Evolutionary conservation across 2,888 invertebrate species (phyloP).

Genomic region (Ectemnius lituratus): DNA sequence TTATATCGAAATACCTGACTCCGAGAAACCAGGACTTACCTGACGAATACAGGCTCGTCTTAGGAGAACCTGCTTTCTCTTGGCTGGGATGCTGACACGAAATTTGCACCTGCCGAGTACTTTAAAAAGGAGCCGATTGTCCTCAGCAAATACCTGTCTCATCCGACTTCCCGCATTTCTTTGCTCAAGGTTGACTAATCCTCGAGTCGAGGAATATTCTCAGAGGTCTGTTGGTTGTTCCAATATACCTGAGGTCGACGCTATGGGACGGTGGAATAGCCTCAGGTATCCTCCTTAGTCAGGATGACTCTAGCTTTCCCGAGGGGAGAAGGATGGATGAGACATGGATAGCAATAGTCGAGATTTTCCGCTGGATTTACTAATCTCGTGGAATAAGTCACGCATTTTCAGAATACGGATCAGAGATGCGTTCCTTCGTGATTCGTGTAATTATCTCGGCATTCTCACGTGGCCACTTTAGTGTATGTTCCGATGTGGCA

Average conservation of each 20-base stretch:
- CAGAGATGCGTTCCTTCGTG: not conserved
- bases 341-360: not conserved
- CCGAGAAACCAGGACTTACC: constrained; percentile 6
- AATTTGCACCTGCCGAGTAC: not conserved
- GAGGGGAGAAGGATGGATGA: not conserved
- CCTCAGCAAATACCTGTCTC: too few relatives aligned
- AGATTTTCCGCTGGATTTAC: constrained; percentile 20
- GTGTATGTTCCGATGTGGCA: not conserved
- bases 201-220: not conserved
- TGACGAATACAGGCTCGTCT: constrained; percentile 17
- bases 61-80: not conserved
- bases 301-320: constrained; percentile 1
- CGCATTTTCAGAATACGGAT: not conserved
- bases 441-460: not conserved
- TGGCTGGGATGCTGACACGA: not conserved
- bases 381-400: constrained; percentile 14
- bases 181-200: not conserved
- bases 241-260: not conserved
- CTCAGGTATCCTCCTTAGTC: too few relatives aligned
- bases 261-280: too few relatives aligned
- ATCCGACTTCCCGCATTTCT: not conserved
- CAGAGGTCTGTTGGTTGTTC: not conserved
- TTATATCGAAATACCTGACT: constrained; percentile 15
- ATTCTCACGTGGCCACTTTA: not conserved
- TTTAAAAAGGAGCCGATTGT: constrained; percentile 6